A percentile compares a stretch with the other conserved stretches of the same genome.
These are phyloP conservation scores for Dryobota labecula DNA, from an alignment of 2,888 invertebrate genomes.

Conservation along the genomic window DNA sequence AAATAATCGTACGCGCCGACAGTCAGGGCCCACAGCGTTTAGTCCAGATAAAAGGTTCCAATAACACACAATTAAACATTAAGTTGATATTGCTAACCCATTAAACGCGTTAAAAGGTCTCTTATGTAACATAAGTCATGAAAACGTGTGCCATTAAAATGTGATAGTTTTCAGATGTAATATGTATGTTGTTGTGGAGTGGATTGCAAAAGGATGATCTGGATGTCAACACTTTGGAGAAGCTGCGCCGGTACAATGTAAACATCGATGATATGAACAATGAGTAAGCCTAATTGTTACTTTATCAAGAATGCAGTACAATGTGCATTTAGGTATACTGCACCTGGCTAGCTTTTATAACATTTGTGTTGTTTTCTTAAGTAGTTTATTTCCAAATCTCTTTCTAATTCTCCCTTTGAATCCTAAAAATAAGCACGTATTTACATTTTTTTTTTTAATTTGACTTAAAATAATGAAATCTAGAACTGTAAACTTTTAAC, in stretches of 20 bases:
- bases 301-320: slow-evolving; percentile 36
- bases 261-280: slow-evolving; percentile 81
- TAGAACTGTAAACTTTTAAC: neutral
- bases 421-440: neutral
- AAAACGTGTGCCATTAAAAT: slow-evolving; percentile 57
- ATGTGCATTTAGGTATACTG: slow-evolving; percentile 5
- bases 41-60: slow-evolving; percentile 86
- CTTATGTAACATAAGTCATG: slow-evolving; percentile 30
- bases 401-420: neutral
- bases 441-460: neutral
- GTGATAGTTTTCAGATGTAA: slow-evolving; percentile 82
- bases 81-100: slow-evolving; percentile 38
- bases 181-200: slow-evolving; percentile 84
- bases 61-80: slow-evolving; percentile 69
- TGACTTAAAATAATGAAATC: neutral
- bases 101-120: slow-evolving; percentile 20
- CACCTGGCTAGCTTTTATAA: slow-evolving; percentile 24
- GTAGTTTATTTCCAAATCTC: neutral
- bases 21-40: slow-evolving; percentile 76
- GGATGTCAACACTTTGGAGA: slow-evolving; percentile 77
- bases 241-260: slow-evolving; percentile 81
- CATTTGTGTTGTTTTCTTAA: neutral
- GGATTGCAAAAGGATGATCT: slow-evolving; percentile 85
- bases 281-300: slow-evolving; percentile 76
- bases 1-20: slow-evolving; percentile 73